Evolutionary conservation across 2,888 invertebrate genomes (phyloP).

Genomic region (Napeogenes inachia): DNA sequence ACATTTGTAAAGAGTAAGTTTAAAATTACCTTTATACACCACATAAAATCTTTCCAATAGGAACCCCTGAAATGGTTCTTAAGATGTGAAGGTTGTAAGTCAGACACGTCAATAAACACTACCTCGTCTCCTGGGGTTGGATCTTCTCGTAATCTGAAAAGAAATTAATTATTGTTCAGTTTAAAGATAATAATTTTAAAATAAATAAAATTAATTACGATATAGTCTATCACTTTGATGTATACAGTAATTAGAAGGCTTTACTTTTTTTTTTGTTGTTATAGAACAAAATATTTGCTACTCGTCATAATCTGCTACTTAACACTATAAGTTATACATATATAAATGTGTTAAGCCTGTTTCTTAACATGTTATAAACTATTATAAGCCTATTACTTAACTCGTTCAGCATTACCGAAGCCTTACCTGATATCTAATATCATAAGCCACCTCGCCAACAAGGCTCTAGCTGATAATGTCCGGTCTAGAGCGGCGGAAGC

Average conservation of each 20-base stretch:
- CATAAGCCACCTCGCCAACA: constrained; percentile 69
- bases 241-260: too few species aligned
- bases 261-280: too few species aligned
- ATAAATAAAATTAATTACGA: too few species aligned
- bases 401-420: background rate
- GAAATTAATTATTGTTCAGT: background rate
- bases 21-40: constrained; percentile 61
- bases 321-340: too few species aligned
- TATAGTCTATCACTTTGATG: too few species aligned
- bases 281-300: too few species aligned
- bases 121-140: constrained; percentile 68
- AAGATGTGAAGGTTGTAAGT: constrained; percentile 63
- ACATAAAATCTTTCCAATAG: constrained; percentile 68
- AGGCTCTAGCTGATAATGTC: constrained; percentile 56
- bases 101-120: constrained; percentile 65
- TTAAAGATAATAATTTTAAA: too few species aligned
- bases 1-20: constrained; percentile 4
- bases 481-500: constrained; percentile 54
- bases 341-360: too few species aligned
- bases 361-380: too few species aligned
- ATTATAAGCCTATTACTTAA: too few species aligned
- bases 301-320: too few species aligned
- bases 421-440: constrained; percentile 63
- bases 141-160: constrained; percentile 63
- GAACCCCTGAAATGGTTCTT: constrained; percentile 67